Evolutionary conservation across 2,113 vertebrate genomes (phyloP), one percentile per base, ranked within the genome.

Genomic region (Petrocephalus zakoni): DNA sequence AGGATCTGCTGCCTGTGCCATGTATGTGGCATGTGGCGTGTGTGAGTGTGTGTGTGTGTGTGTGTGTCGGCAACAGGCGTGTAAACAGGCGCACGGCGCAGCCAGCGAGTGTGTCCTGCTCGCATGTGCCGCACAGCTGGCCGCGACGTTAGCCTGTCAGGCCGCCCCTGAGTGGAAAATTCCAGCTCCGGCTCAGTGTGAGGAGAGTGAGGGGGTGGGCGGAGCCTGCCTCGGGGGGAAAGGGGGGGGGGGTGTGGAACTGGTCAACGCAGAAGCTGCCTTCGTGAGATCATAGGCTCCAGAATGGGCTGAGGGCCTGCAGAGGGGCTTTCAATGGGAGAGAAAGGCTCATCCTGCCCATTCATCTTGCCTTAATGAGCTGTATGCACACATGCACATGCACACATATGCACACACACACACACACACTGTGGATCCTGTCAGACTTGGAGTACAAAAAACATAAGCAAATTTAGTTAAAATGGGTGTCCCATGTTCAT

Each of bases 221-320:
- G 56, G 68, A 93, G 89, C 90, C 83, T 51, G 21, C 49, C 92
- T 88, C 90, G 91, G 91, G 87, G 55, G 89, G n/a, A n/a, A n/a
- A n/a, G n/a, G 42, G 42, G 42, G 42, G 10, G 47, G 88, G 0
- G 29, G 88, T n/a, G n/a, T n/a, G 89, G 89, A 92, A 94, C 95
- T 94, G 93, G 94, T 89, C 92, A 91, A 87, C 85, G n/a, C 90
- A 90, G 95, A 96, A 95, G 93, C 93, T 95, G 95, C 94, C 94
- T 93, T 94, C 90, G 89, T 95, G 94, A 95, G 94, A 90, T 95
- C 95, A 95, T 92, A 92, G 92, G 93, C 94, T 93, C 91, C 92
- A 93, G 94, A 95, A 95, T 93, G 94, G 92, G 51, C 92, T 90
- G 81, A 37, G 90, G 88, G 90, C 78, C 51, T 88, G 29, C 13